Evolutionary conservation across 2,797 vertebrate genomes (phyloP), one percentile per base, ranked within the genome.

Genomic region (Sebastiscus tertius): DNA sequence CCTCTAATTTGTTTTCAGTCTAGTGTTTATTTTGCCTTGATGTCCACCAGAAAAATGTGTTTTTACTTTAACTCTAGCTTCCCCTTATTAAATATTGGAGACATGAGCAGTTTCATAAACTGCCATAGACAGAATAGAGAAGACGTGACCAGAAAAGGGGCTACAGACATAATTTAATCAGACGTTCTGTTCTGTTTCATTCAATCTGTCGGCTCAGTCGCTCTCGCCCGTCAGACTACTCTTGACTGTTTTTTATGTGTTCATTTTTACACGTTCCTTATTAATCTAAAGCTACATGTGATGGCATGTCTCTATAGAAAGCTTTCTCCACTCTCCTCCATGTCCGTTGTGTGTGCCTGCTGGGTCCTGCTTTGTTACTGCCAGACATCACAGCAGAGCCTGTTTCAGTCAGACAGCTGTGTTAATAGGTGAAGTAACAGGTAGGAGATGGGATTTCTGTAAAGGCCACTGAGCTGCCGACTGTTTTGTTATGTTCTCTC

Each of bases 401-500:
- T 10, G 31, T 29, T 46, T 62, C 61, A n/a, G 65, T 34, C 46
- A 22, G 55, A 27, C 66, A 46, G 59, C 31, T 42, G 27, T 72
- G 56, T 70, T 73, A 29, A 81, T 77, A 75, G 65, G 72, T 68
- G 54, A 80, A 63, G 70, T 73, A 75, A 81, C 67, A 34, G 14
- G 36, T 66, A 72, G 65, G 49, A 89, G 82, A 88, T 74, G 3
- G 76, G 61, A 77, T 81, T 89, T 80, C 20, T 78, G 39, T 68
- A 39, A 70, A 87, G 26, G 8, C 55, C 64, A 10, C 59, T 60
- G 63, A 69, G 62, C 70, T 27, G 34, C 16, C 68, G 33, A 1
- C 69, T 77, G 49, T 66, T 85, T 33, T 33, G 12, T 55, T 72
- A 3, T 66, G 46, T 31, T 27, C 20, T 42, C 27, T 14, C 5